Conservation (phyloP, 2,113 vertebrate species). For the Calyptomena viridis region DNA sequence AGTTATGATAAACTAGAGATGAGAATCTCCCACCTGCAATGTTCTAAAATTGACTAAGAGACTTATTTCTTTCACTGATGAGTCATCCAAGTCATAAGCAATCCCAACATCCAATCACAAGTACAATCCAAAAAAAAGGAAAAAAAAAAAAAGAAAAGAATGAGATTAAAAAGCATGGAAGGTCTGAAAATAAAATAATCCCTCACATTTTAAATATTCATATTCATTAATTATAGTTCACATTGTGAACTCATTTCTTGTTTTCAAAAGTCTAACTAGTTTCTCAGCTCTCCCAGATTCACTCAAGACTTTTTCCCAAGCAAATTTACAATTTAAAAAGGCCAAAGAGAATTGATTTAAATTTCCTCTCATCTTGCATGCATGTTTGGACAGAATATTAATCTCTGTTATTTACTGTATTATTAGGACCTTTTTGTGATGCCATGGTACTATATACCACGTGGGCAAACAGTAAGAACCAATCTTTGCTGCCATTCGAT, state of each 20-base stretch:
- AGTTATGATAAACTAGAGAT: not conserved
- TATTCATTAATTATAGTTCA: not conserved
- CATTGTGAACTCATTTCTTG: not conserved
- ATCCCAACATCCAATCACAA: not conserved
- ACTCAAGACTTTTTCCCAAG: not conserved
- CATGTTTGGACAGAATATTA: not conserved
- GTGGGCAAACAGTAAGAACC: not conserved
- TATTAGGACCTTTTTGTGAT: not conserved
- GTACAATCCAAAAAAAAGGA: not conserved
- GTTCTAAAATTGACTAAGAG: not conserved
- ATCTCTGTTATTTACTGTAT: not conserved
- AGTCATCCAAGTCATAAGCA: not conserved
- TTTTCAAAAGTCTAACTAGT: not conserved
- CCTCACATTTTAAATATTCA: not conserved
- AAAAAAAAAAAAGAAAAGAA: not conserved
- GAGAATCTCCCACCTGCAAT: not conserved
- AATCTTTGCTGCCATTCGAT: not conserved
- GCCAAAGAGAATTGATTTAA: not conserved
- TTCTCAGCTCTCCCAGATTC: not conserved
- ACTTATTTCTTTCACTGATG: not conserved
- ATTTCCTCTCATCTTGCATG: not conserved
- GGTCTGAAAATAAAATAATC: not conserved
- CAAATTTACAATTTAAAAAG: not conserved
- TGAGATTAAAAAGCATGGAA: not conserved
- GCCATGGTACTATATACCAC: not conserved